Evolutionary conservation across 2,113 vertebrate genomes (phyloP), one percentile per base, ranked within the genome.

Genomic region (Labeo catla): DNA sequence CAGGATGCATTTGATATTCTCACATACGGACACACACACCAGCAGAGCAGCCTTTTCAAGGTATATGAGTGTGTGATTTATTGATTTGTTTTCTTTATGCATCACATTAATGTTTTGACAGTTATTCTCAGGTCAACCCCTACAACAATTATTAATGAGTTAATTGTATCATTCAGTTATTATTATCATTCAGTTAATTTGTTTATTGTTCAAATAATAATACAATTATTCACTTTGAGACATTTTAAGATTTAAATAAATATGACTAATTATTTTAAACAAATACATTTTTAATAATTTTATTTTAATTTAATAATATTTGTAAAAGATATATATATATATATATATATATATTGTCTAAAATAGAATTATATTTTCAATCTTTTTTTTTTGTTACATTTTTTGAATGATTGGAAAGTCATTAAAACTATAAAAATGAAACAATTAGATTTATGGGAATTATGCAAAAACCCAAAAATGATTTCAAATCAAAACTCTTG

Each of bases 11-110:
- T 99, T 0, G 98, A 99, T 0, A 96, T 96, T 4, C 95, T 99
- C 88, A 97, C 96, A 0, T 99, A 97, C 12, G 95, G 95, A 0
- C 95, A 99, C 15, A 96, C 95, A 39, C 96, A 97, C 0, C 96
- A 97, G 65, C 98, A 99, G 89, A 98, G 95, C 87, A 98, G 97
- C 89, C 94, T 99, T 70, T 99, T 99, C 91, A 98, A 99, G 93
- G 89, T 90, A 9, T 23, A 15, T 63, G 52, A 65, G 68, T 45
- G 36, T 76, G 23, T 49, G 34, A 4, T 77, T 0, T 19, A 47
- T 45, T 54, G 59, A 11, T 50, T 49, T 57, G 6, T 73, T 23
- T 66, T 15, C n/a, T 28, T 83, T 21, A 10, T 21, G 9, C 19
- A 10, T 43, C 36, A 6, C 39, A 45, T 43, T 70, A 4, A 19